Evolutionary conservation across 2,888 invertebrate species (phyloP).

Genomic region (Choreutis nemorana): DNA sequence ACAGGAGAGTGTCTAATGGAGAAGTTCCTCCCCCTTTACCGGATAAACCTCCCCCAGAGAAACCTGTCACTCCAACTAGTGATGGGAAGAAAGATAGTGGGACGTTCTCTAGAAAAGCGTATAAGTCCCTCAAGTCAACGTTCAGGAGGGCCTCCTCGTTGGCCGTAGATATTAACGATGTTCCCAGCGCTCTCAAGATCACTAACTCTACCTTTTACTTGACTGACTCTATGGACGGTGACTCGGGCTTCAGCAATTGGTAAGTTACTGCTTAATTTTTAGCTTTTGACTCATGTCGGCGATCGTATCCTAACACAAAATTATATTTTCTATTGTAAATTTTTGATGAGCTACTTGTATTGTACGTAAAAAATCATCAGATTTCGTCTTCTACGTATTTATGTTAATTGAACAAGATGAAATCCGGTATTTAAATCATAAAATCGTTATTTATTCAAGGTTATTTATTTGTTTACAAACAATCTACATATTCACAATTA

Average conservation of each 20-base stretch:
- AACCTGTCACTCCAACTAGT: constrained; percentile 40
- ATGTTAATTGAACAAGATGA: too few species aligned
- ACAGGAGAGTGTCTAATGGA: constrained; percentile 34
- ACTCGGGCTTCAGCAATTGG: constrained; percentile 68
- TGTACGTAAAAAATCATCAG: too few species aligned
- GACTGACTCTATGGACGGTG: constrained; percentile 72
- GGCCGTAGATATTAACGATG: constrained; percentile 62
- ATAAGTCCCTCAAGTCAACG: constrained; percentile 69
- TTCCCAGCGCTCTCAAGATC: constrained; percentile 60
- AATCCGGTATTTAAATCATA: too few species aligned
- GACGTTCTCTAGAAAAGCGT: constrained; percentile 49
- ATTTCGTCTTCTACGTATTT: too few species aligned
- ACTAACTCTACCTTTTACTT: constrained; percentile 77
- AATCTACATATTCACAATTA: too few species aligned
- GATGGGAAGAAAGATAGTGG: constrained; percentile 46
- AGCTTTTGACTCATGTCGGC: too few species aligned
- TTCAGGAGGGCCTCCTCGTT: constrained; percentile 69
- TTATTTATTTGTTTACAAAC: too few species aligned
- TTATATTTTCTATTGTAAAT: too few species aligned
- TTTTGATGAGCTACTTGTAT: too few species aligned
- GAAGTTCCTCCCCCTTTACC: constrained; percentile 42
- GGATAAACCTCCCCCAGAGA: constrained; percentile 36
- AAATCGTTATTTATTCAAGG: too few species aligned
- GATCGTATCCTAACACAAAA: too few species aligned
- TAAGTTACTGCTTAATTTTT: too few species aligned